Conservation (phyloP, 2,113 vertebrate species). For the Passer montanus region DNA sequence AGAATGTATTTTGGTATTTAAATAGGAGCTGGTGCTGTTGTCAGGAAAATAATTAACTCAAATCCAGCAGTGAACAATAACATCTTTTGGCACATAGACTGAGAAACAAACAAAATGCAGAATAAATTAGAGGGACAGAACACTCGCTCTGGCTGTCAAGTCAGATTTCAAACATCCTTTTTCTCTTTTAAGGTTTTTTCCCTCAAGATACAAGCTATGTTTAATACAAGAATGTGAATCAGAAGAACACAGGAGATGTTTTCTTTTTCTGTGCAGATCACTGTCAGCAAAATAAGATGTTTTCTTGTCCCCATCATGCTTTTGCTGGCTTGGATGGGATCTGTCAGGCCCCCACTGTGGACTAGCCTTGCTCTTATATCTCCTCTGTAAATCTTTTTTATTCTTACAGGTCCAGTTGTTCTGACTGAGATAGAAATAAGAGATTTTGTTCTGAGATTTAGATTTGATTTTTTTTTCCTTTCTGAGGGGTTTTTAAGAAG, state of each 20-base stretch:
- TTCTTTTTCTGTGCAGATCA: not conserved
- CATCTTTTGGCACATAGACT: not conserved
- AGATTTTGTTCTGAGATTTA: not conserved
- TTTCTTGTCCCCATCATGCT: not conserved
- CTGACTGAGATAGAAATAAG: not conserved
- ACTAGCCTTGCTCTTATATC: not conserved
- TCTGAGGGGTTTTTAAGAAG: not conserved
- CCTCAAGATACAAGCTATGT: not conserved
- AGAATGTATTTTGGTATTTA: not conserved
- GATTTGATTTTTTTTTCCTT: not conserved
- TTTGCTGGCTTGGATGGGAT: not conserved
- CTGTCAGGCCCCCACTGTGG: not conserved
- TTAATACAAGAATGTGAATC: not conserved
- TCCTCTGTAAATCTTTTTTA: not conserved
- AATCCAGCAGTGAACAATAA: not conserved
- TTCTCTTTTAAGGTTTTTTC: not conserved
- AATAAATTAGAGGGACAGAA: not conserved
- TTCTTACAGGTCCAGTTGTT: not conserved
- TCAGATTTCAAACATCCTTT: not conserved
- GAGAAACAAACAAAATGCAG: not conserved
- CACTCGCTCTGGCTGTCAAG: not conserved
- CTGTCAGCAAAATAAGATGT: not conserved
- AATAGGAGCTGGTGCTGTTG: not conserved
- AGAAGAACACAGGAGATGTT: not conserved
- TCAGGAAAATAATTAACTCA: conserved; percentile 1